Base-by-base conservation (phyloP, 2,888 invertebrate species). In the Pseudolycoriella hygida region DNA sequence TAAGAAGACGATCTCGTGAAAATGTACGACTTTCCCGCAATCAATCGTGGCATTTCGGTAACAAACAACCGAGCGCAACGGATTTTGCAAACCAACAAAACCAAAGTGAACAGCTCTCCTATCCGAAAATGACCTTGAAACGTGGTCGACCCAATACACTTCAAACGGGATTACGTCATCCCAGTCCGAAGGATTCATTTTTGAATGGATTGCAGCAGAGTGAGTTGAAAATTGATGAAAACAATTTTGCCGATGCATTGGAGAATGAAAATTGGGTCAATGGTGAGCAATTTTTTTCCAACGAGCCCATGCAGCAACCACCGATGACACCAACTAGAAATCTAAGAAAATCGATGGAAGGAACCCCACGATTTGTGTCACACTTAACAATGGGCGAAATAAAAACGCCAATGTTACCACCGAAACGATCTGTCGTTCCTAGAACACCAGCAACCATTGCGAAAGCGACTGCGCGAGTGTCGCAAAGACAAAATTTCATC, bases 1-100 rank as follows among this genome's bases (percentile, higher is more conserved):
- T 85, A 52, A 66, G 83, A 55, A 69, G 84, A 41, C 67, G 81
- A 44, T 84, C 84, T 0, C 74, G 75, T 57, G 84, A 84, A 58
- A 58, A 53, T 56, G 57, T 50, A 51, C 52, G 50, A n/a, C 68
- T 76, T 19, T 67, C 69, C 17, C 67, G 79, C 30, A 76, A 74
- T 52, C 73, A 75, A 52, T 77, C 80, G 0, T 79, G 79, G 77
- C 76, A 78, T 55, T 68, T 71, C 8, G 53, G 53, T 32, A 50
- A 53, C 11, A 49, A 39, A 6, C 46, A 49, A 5, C 11, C 31
- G 12, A 14, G 14, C 3, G 3, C 11, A 3, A 18, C 17, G 15
- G 10, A 17, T 8, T 3, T 38, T 4, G 15, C 20, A n/a, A 48
- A 43, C 39, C 31, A 17, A 25, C 32, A 2, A 12, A 42, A 3